Percentiles rank a stretch among this genome's conserved stretches.
Conservation (phyloP, 2,888 invertebrate species). For the Agrochola lychnidis region DNA sequence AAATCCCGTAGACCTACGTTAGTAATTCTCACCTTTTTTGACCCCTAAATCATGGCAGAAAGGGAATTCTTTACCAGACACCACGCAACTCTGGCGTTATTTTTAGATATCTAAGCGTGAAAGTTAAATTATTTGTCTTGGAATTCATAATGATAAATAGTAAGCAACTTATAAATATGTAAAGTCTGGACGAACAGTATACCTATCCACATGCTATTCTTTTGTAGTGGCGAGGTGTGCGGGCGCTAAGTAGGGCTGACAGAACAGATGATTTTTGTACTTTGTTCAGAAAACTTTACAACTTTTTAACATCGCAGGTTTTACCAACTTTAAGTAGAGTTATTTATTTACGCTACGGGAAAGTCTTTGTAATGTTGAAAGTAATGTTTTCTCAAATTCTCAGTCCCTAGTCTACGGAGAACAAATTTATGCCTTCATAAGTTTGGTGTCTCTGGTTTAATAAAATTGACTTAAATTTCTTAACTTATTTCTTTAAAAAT, state of each 20-base stretch:
- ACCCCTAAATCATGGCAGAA: too few species aligned
- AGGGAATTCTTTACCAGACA: neutral
- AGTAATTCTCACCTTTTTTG: neutral
- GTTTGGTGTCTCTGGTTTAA: slow-evolving; percentile 10
- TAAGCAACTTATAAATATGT: neutral
- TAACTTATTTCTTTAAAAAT: neutral
- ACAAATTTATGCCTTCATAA: slow-evolving; percentile 19
- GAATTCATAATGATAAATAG: slow-evolving; percentile 5
- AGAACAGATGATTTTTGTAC: slow-evolving; percentile 17
- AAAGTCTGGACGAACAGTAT: neutral
- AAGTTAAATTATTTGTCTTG: neutral
- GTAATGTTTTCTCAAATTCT: slow-evolving; percentile 36
- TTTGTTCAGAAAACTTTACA: slow-evolving; percentile 34
- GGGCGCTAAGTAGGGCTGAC: slow-evolving; percentile 42
- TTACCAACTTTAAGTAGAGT: slow-evolving; percentile 35
- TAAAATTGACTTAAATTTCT: neutral
- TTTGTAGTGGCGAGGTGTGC: slow-evolving; percentile 32
- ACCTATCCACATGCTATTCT: slow-evolving; percentile 34
- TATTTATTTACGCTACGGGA: slow-evolving; percentile 44
- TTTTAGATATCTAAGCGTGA: neutral
- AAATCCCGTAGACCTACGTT: neutral
- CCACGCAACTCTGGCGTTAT: neutral
- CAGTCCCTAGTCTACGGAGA: slow-evolving; percentile 10
- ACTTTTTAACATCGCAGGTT: slow-evolving; percentile 29
- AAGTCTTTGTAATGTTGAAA: slow-evolving; percentile 23